Evolutionary conservation across 1,140 invertebrate genomes (phyloP).

Genomic region (Bombus turneri): DNA sequence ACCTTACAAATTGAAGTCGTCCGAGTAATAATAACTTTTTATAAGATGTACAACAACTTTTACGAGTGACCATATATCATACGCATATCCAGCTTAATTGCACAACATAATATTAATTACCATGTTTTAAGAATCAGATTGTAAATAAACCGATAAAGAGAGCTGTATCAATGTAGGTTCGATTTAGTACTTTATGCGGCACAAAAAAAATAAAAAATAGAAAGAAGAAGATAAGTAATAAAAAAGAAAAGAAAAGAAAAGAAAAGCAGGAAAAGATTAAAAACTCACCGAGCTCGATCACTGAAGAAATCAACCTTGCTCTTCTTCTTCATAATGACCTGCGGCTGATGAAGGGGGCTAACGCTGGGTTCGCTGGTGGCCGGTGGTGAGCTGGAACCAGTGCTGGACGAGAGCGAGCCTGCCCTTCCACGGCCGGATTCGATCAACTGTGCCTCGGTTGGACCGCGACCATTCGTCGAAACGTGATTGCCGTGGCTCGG

Average conservation of each 20-base stretch:
- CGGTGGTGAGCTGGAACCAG: constrained; percentile 87
- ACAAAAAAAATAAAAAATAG: neutral
- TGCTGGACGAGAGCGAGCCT: constrained; percentile 87
- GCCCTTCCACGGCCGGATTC: constrained; percentile 83
- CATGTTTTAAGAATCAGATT: too few relatives aligned
- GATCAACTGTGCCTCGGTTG: constrained; percentile 73
- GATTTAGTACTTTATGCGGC: too few relatives aligned
- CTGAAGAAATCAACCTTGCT: constrained; percentile 91
- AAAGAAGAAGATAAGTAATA: neutral
- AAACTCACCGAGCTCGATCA: constrained; percentile 89
- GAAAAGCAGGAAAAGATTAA: neutral
- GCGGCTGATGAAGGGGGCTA: constrained; percentile 85
- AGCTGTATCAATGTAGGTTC: too few relatives aligned
- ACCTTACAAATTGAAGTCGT: too few relatives aligned
- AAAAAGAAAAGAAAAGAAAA: too few relatives aligned
- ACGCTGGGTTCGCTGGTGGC: constrained; percentile 88
- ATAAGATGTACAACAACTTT: too few relatives aligned
- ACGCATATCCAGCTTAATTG: too few relatives aligned
- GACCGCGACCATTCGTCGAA: constrained; percentile 73
- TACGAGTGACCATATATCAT: too few relatives aligned
- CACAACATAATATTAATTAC: too few relatives aligned
- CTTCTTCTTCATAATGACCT: constrained; percentile 87
- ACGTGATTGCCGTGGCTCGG: constrained; percentile 71
- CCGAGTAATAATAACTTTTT: too few relatives aligned
- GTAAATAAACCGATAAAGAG: too few relatives aligned